phyloP scores from a whole-genome alignment of 2,113 vertebrate species.

The Anguilla japonica region DNA sequence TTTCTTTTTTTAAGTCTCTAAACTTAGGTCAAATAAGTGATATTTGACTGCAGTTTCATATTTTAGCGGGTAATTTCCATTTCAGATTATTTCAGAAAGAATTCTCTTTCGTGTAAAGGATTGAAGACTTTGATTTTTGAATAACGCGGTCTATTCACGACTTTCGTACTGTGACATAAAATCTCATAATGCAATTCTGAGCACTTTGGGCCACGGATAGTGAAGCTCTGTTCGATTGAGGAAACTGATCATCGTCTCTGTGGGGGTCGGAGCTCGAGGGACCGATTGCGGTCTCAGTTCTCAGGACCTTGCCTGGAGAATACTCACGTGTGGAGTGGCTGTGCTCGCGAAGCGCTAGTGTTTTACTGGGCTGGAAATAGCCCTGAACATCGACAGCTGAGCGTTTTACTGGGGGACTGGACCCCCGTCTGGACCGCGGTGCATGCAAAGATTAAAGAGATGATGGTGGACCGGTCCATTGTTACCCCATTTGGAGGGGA shows the following conservation, averaged over 20 bases:
- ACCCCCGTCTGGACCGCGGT: neutral
- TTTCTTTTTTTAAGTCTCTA: neutral
- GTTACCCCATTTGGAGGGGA: neutral
- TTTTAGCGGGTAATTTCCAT: too few species aligned
- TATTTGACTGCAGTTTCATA: neutral
- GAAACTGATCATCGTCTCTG: neutral
- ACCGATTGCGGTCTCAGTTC: neutral
- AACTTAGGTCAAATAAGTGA: neutral
- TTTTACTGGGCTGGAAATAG: conserved; percentile 27
- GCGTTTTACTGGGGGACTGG: conserved; percentile 3
- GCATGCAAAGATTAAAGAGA: neutral
- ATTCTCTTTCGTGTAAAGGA: neutral
- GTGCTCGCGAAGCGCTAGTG: neutral
- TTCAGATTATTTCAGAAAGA: neutral
- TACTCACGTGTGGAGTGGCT: neutral
- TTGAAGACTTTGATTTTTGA: neutral
- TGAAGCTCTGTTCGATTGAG: neutral
- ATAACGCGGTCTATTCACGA: neutral
- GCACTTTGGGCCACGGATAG: neutral
- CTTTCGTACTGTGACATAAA: neutral
- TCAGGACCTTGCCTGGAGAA: neutral
- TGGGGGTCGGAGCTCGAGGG: neutral
- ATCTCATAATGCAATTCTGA: neutral
- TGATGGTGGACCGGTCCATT: neutral
- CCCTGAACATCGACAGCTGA: conserved; percentile 19